These are phyloP conservation scores for Synanthedon tipuliformis DNA, from an alignment of 2,888 invertebrate genomes.

Conservation along the genomic window DNA sequence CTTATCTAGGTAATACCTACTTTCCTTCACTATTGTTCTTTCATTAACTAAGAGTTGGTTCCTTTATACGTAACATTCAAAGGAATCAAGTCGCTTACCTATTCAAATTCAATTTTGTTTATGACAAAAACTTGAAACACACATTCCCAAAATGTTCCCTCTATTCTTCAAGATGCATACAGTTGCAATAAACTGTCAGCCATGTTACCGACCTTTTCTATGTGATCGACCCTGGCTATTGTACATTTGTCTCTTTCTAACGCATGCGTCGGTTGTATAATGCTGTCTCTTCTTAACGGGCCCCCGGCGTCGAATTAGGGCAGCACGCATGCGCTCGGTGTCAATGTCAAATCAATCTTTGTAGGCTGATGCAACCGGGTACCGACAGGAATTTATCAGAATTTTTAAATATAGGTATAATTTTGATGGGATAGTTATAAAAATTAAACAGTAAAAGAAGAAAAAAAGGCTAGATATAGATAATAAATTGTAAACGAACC, in stretches of 20 bases:
- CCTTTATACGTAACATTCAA: neutral
- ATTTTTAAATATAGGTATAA: neutral
- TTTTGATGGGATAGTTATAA: too few relatives aligned
- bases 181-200: constrained; percentile 55
- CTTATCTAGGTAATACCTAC: too few relatives aligned
- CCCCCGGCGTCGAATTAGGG: constrained; percentile 50
- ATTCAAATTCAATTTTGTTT: neutral
- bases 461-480: too few relatives aligned
- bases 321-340: constrained; percentile 63
- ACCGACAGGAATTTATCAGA: constrained; percentile 16
- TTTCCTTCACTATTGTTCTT: too few relatives aligned
- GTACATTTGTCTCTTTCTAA: constrained; percentile 27
- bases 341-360: constrained; percentile 70
- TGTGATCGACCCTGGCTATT: constrained; percentile 22
- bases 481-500: too few relatives aligned
- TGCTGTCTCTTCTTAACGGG: constrained; percentile 26
- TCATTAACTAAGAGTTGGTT: neutral
- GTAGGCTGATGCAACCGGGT: constrained; percentile 60
- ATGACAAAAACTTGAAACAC: neutral
- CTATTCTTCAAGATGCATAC: constrained; percentile 19
- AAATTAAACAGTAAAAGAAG: too few relatives aligned
- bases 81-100: neutral
- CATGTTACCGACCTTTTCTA: constrained; percentile 50
- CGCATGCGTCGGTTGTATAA: constrained; percentile 17
- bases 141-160: neutral